Conservation (phyloP, 2,797 vertebrate genomes). For the Pantherophis vulpinus region DNA sequence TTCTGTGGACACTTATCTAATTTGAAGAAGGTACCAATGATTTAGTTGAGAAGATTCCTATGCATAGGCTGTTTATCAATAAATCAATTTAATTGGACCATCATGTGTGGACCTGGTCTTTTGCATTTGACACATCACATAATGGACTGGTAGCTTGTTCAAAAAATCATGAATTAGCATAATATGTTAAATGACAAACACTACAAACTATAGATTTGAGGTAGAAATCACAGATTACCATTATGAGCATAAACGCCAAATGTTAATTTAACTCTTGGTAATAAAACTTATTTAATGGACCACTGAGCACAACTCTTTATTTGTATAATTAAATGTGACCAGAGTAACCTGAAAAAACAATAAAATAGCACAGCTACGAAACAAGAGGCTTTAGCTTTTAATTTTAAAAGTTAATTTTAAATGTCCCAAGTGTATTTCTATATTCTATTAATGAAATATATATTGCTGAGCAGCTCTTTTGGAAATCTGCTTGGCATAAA, state of each 20-base stretch:
- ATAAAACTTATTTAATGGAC: neutral
- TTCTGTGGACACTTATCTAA: neutral
- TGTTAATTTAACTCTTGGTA: neutral
- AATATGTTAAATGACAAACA: neutral
- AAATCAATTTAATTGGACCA: neutral
- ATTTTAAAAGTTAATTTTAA: constrained; percentile 19
- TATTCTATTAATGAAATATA: neutral
- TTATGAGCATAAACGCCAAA: neutral
- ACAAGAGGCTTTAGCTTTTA: neutral
- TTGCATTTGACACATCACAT: neutral
- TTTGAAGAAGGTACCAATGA: neutral
- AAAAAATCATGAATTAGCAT: neutral
- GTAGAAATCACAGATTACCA: neutral
- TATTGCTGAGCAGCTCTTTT: neutral
- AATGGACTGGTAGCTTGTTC: neutral
- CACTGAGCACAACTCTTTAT: constrained; percentile 1
- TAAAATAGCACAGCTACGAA: constrained; percentile 6
- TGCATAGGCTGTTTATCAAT: neutral
- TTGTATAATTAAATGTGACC: accelerated
- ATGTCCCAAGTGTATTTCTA: accelerated
- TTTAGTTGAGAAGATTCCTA: neutral
- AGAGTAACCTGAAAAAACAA: neutral
- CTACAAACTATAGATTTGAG: neutral
- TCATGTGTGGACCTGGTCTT: neutral
- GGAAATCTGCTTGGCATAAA: neutral